phyloP scores from a whole-genome alignment of 2,888 invertebrate genomes.

The Tuta absoluta region DNA sequence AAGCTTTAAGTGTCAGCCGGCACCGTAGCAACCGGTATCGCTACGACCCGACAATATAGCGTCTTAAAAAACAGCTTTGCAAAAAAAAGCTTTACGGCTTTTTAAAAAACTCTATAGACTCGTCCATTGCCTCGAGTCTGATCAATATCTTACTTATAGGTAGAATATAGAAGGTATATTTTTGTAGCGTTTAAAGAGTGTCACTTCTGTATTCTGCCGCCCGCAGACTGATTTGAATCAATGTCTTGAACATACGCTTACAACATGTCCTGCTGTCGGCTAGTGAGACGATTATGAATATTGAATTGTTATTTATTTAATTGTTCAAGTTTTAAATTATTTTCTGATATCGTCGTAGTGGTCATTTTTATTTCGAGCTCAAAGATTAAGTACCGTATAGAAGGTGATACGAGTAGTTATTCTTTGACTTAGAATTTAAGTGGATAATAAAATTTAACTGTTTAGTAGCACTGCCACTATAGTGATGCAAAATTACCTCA shows the following conservation, averaged over 20 bases:
- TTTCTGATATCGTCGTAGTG: constrained; percentile 31
- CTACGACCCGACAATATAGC: not conserved
- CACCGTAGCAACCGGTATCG: not conserved
- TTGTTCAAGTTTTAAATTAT: constrained; percentile 43
- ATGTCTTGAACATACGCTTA: constrained; percentile 27
- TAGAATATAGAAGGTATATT: constrained; percentile 20
- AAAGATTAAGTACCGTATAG: constrained; percentile 6
- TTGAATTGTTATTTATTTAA: constrained; percentile 50
- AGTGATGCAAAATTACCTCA: constrained; percentile 53
- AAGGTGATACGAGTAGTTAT: not conserved
- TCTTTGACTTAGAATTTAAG: constrained; percentile 4
- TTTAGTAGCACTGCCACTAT: constrained; percentile 46
- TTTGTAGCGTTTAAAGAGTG: not conserved
- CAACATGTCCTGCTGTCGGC: constrained; percentile 11
- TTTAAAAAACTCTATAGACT: not conserved
- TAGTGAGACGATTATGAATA: constrained; percentile 31
- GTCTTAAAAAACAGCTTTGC: constrained; percentile 10
- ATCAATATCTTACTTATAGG: not conserved
- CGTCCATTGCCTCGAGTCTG: not conserved
- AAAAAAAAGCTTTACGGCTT: not conserved
- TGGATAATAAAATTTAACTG: constrained; percentile 23
- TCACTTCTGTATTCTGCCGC: constrained; percentile 6
- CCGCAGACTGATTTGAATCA: constrained; percentile 11
- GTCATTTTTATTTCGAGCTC: not conserved
- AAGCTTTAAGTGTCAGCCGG: constrained; percentile 45